These are phyloP conservation scores for Polydrusus tereticollis DNA, from an alignment of 2,888 invertebrate species.

Conservation along the genomic window DNA sequence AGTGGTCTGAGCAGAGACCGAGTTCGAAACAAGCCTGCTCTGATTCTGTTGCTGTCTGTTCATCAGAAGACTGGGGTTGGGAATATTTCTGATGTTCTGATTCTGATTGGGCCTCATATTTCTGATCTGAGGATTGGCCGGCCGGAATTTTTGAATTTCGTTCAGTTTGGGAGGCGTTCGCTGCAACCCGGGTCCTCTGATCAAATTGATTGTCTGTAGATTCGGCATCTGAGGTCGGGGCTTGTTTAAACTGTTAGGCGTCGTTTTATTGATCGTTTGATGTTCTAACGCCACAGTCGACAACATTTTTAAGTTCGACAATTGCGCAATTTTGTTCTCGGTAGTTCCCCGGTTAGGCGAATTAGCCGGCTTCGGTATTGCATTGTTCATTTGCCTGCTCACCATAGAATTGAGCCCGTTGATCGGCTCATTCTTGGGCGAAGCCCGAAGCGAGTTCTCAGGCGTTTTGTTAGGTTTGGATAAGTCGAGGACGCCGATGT, in stretches of 20 bases:
- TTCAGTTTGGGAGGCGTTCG: constrained; percentile 66
- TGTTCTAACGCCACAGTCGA: constrained; percentile 66
- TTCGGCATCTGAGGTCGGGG: constrained; percentile 62
- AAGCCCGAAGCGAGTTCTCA: constrained; percentile 58
- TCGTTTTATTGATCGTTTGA: constrained; percentile 54
- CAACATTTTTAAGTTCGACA: constrained; percentile 71
- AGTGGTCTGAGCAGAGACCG: not conserved
- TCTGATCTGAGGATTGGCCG: constrained; percentile 59
- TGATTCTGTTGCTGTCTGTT: constrained; percentile 69
- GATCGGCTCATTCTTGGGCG: constrained; percentile 56
- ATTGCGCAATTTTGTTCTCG: constrained; percentile 56
- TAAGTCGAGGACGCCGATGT: constrained; percentile 70
- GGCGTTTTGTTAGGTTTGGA: constrained; percentile 63
- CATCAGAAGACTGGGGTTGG: constrained; percentile 74
- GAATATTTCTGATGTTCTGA: constrained; percentile 74
- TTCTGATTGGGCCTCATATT: constrained; percentile 67
- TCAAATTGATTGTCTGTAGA: constrained; percentile 57
- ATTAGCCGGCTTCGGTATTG: constrained; percentile 29
- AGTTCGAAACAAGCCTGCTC: constrained; percentile 53
- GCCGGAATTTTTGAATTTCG: constrained; percentile 66
- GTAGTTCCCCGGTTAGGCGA: constrained; percentile 36
- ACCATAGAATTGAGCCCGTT: constrained; percentile 54
- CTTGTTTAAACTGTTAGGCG: constrained; percentile 52
- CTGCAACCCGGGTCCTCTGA: constrained; percentile 56
- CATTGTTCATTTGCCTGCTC: constrained; percentile 47